Evolutionary conservation across 2,113 vertebrate genomes (phyloP).

Genomic region (Planiliza haematocheilus): DNA sequence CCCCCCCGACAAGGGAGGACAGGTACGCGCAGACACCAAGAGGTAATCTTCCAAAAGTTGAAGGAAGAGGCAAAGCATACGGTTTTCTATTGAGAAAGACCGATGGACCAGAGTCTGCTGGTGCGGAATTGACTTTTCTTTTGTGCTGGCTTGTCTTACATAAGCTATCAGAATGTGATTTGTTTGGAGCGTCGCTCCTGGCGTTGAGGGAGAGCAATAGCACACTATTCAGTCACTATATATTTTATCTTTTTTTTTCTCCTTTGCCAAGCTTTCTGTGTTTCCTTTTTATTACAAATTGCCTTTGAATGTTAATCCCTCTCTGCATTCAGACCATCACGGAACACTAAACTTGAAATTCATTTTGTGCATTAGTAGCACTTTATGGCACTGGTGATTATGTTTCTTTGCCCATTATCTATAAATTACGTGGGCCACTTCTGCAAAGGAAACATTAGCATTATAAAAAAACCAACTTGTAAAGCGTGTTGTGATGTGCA

Average conservation of each 20-base stretch:
- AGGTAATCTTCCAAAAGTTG: constrained; percentile 27
- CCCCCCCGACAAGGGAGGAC: constrained; percentile 30
- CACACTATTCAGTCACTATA: not conserved
- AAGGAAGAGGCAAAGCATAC: not conserved
- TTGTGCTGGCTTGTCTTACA: not conserved
- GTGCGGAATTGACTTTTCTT: constrained; percentile 19
- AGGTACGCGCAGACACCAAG: constrained; percentile 36
- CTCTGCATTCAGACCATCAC: not conserved
- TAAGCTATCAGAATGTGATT: constrained; percentile 17
- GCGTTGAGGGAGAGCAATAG: not conserved
- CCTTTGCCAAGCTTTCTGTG: constrained; percentile 9
- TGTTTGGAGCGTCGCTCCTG: constrained; percentile 8
- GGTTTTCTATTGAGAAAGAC: not conserved
- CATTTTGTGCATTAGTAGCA: constrained; percentile 2
- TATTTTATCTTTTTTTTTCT: constrained; percentile 1
- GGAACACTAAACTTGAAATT: not conserved
- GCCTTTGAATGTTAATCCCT: constrained; percentile 2
- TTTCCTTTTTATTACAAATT: not conserved
- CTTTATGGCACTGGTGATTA: constrained; percentile 16
- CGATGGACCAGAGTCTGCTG: constrained; percentile 5
- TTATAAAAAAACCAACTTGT: constrained; percentile 7
- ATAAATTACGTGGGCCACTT: not conserved
- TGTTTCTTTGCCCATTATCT: constrained; percentile 31
- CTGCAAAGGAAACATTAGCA: not conserved
- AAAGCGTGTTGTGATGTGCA: not conserved